These are phyloP conservation scores for Entomyzon cyanotis DNA, from an alignment of 2,113 vertebrate genomes.

Conservation along the genomic window DNA sequence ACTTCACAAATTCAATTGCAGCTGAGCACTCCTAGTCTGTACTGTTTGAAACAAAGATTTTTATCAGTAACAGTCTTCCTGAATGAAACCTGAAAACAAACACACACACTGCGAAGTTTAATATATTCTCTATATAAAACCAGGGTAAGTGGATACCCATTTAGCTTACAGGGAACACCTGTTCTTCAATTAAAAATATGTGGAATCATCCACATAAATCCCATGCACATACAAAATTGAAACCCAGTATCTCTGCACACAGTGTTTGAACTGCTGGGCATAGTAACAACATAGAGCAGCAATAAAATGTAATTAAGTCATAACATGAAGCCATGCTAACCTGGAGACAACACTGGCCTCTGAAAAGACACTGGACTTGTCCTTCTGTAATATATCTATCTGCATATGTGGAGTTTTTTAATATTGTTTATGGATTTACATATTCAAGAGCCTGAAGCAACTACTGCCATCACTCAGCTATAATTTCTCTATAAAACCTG, in stretches of 20 bases:
- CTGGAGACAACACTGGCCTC: not conserved
- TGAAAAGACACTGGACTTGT: not conserved
- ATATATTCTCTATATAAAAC: not conserved
- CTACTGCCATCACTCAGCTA: not conserved
- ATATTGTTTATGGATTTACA: not conserved
- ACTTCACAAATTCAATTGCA: not conserved
- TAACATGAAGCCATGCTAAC: not conserved
- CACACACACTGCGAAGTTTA: not conserved
- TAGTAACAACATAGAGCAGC: not conserved
- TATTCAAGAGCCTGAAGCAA: not conserved
- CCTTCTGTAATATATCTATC: not conserved
- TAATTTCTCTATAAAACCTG: not conserved
- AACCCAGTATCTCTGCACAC: not conserved
- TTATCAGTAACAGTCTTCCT: conserved; percentile 30
- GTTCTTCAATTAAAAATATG: not conserved
- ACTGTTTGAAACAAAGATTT: conserved; percentile 2
- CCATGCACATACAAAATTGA: not conserved
- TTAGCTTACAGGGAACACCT: not conserved
- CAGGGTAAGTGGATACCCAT: not conserved
- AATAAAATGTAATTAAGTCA: not conserved
- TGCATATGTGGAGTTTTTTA: rapidly evolving
- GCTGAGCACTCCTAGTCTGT: not conserved
- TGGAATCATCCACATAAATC: not conserved
- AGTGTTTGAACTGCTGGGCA: not conserved
- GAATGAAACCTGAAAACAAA: conserved; percentile 25